Evolutionary conservation across 2,888 invertebrate genomes (phyloP).

Genomic region (Drosophila imparisetae): DNA sequence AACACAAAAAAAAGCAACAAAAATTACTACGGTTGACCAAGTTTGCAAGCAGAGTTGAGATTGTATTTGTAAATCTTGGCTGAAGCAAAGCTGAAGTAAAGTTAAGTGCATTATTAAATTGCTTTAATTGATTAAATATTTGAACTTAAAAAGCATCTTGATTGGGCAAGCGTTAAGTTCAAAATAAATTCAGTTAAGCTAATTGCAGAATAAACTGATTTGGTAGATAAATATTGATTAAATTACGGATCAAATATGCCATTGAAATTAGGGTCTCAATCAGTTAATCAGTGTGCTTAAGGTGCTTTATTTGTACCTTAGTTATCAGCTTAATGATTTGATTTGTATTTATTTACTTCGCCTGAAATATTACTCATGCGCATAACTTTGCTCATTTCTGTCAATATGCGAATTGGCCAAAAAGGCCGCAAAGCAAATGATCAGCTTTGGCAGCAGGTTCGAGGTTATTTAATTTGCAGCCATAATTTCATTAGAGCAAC

Average conservation of each 20-base stretch:
- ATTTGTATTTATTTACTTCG: no score
- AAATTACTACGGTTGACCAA: background rate
- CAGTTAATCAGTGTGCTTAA: background rate
- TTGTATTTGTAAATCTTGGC: slow-evolving; percentile 13
- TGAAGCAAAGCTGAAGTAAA: background rate
- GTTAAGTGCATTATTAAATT: background rate
- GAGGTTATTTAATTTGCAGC: slow-evolving; percentile 74
- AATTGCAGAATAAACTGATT: background rate
- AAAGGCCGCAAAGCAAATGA: slow-evolving; percentile 18
- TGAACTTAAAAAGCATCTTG: background rate
- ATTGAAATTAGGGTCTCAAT: background rate
- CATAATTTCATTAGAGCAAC: slow-evolving; percentile 70
- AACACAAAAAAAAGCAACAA: background rate
- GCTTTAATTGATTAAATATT: background rate
- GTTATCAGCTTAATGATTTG: background rate
- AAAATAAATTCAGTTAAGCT: background rate
- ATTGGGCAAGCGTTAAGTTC: background rate
- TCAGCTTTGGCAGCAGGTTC: slow-evolving; percentile 6
- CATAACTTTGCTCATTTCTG: background rate
- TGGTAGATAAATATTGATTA: background rate
- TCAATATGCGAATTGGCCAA: slow-evolving; percentile 8
- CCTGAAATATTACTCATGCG: background rate
- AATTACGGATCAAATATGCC: background rate
- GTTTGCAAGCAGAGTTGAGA: slow-evolving; percentile 10
- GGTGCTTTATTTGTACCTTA: background rate